Evolutionary conservation across 2,888 invertebrate species (phyloP).

Genomic region (Agrochola lota): DNA sequence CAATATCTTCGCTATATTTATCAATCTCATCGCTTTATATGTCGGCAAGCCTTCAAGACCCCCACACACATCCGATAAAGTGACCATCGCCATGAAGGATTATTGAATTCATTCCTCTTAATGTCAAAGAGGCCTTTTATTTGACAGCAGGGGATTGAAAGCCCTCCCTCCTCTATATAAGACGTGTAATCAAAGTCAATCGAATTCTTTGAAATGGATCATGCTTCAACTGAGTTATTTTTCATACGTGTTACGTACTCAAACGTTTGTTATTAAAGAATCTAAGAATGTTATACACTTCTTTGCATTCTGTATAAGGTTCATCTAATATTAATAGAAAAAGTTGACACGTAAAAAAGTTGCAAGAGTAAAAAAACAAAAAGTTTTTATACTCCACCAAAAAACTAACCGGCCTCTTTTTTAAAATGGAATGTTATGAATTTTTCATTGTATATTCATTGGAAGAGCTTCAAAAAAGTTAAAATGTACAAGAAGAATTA

Average conservation of each 20-base stretch:
- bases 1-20: slow-evolving; percentile 41
- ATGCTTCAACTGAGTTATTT: slow-evolving; percentile 45
- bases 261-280: slow-evolving; percentile 11
- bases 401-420: slow-evolving; percentile 36
- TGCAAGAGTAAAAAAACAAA: slow-evolving; percentile 10
- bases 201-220: slow-evolving; percentile 50
- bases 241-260: slow-evolving; percentile 35
- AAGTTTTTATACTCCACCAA: slow-evolving; percentile 19
- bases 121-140: slow-evolving; percentile 74
- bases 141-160: slow-evolving; percentile 68
- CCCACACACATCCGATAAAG: slow-evolving; percentile 64
- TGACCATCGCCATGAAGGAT: slow-evolving; percentile 66
- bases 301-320: slow-evolving; percentile 16
- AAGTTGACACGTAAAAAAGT: slow-evolving; percentile 47
- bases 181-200: slow-evolving; percentile 69
- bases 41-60: slow-evolving; percentile 33
- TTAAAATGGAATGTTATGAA: slow-evolving; percentile 28
- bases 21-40: slow-evolving; percentile 58
- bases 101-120: slow-evolving; percentile 77
- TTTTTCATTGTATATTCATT: slow-evolving; percentile 49
- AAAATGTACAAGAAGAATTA: slow-evolving; percentile 52
- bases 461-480: slow-evolving; percentile 51
- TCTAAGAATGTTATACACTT: not conserved
- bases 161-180: slow-evolving; percentile 52
- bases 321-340: slow-evolving; percentile 62